Conservation (phyloP, 2,113 vertebrate species). For the Grus americana region DNA sequence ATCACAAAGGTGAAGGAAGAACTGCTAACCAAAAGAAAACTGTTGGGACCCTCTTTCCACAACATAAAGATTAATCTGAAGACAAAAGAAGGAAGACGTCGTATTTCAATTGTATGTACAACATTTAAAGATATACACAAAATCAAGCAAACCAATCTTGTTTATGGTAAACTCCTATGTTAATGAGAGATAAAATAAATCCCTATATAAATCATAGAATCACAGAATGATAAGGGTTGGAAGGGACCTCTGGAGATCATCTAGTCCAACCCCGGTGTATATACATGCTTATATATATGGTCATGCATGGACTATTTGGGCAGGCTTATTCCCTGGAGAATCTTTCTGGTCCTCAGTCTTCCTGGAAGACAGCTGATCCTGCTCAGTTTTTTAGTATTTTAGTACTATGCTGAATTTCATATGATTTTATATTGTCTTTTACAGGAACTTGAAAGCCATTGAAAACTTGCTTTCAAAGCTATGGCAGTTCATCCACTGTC, state of each 20-base stretch:
- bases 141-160: neutral
- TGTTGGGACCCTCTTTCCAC: neutral
- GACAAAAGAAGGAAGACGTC: neutral
- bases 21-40: neutral
- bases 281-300: neutral
- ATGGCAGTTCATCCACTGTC: neutral
- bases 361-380: neutral
- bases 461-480: neutral
- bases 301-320: neutral
- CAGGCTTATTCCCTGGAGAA: neutral
- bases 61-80: neutral
- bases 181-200: neutral
- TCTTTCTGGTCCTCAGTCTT: neutral
- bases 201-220: neutral
- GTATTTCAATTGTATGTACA: neutral
- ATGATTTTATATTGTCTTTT: neutral
- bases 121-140: neutral
- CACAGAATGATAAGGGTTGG: too few species aligned
- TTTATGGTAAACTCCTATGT: neutral
- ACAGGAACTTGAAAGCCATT: neutral
- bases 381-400: neutral
- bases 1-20: neutral
- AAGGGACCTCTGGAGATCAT: too few species aligned
- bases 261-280: too few species aligned
- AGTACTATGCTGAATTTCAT: neutral